Conservation (phyloP, 2,888 invertebrate genomes). For the Drosophila kambysellisi region DNA sequence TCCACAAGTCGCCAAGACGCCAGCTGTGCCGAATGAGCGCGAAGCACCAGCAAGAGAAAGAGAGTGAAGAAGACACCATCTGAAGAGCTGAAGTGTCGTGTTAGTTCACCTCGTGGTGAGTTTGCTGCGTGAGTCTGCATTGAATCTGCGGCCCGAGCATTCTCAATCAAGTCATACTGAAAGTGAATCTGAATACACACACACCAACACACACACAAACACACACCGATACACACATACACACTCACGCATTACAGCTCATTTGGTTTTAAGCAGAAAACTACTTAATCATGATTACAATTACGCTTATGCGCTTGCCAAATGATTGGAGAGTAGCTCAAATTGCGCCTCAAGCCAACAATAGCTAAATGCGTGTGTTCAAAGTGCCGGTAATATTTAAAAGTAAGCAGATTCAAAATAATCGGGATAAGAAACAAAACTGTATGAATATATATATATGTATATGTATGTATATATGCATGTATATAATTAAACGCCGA, state of each 20-base stretch:
- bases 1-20: conserved; percentile 25
- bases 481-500: conserved; percentile 8
- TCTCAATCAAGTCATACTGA: conserved; percentile 72
- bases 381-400: conserved; percentile 37
- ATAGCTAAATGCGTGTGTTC: conserved; percentile 9
- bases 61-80: conserved; percentile 41
- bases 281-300: conserved; percentile 58
- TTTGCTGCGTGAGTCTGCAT: conserved; percentile 22
- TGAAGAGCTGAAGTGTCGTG: conserved; percentile 3
- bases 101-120: conserved; percentile 55
- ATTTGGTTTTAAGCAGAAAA: conserved; percentile 53
- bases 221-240: not conserved
- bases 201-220: conserved; percentile 28
- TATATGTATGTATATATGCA: not conserved
- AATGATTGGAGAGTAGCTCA: conserved; percentile 59
- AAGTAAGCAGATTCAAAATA: conserved; percentile 3
- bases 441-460: not conserved
- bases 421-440: conserved; percentile 11
- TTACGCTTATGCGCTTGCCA: conserved; percentile 26
- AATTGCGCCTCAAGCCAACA: conserved; percentile 51
- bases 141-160: conserved; percentile 49
- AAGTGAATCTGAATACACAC: conserved; percentile 73
- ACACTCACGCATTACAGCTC: conserved; percentile 39
- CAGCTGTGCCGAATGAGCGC: conserved; percentile 18
- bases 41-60: conserved; percentile 18